A percentile compares a stretch with the other conserved stretches of the same genome.
Evolutionary conservation across 53 echinoderm and acorn worm species (phyloP).

Genomic region (Arbacia lixula): DNA sequence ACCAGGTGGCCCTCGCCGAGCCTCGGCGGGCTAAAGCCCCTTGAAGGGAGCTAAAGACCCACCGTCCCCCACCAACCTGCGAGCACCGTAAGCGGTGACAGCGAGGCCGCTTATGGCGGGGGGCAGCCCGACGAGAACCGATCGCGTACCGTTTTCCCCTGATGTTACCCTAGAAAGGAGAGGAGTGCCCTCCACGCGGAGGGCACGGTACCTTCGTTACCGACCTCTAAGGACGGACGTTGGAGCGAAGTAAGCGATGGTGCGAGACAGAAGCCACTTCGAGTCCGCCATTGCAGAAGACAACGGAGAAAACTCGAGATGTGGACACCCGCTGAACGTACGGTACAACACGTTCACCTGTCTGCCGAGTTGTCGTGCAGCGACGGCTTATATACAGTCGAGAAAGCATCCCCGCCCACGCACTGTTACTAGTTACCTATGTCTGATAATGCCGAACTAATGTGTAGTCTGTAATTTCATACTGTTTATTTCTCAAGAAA

Average conservation of each 20-base stretch:
- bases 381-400: no score
- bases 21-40: no score
- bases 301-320: background rate
- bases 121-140: constrained; percentile 35
- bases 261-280: constrained; percentile 79
- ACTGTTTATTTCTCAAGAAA: no score
- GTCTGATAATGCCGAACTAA: no score
- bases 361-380: no score
- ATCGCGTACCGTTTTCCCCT: constrained; percentile 44
- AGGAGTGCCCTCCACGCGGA: constrained; percentile 56
- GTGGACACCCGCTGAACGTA: constrained; percentile 12
- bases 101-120: constrained; percentile 85
- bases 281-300: constrained; percentile 65
- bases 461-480: no score
- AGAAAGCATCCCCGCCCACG: no score
- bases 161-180: no score
- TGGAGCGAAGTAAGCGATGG: constrained; percentile 61
- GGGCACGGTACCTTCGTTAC: constrained; percentile 43
- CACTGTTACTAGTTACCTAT: no score
- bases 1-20: constrained; percentile 65
- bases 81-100: constrained; percentile 76
- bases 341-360: no score
- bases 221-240: constrained; percentile 15
- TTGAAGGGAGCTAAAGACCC: no score
- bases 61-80: constrained; percentile 76